A percentile compares a stretch with the other conserved stretches of the same genome.
Evolutionary conservation across 2,113 vertebrate species (phyloP).

Genomic region (Lagopus muta): DNA sequence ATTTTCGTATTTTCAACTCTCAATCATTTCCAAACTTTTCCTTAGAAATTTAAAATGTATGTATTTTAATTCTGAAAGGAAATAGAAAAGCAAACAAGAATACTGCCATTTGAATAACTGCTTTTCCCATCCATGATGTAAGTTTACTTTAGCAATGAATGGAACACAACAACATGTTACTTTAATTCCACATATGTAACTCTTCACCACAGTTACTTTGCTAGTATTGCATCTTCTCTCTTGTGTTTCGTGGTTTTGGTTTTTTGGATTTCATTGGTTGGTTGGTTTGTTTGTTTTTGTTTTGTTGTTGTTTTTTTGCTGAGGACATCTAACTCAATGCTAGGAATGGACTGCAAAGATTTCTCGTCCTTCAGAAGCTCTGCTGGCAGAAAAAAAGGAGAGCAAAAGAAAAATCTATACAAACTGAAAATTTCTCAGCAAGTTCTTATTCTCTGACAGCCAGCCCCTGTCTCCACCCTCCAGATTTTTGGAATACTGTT

Average conservation of each 20-base stretch:
- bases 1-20: not conserved
- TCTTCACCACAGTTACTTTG: not conserved
- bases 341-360: not conserved
- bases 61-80: not conserved
- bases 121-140: not conserved
- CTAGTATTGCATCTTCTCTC: not conserved
- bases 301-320: not conserved
- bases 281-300: not conserved
- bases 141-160: not conserved
- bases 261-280: not conserved
- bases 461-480: not conserved
- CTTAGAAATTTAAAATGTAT: not conserved
- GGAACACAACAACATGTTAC: not conserved
- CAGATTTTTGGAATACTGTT: not conserved
- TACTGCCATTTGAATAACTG: not conserved
- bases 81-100: not conserved
- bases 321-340: not conserved
- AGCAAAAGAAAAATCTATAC: not conserved
- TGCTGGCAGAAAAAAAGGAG: not conserved
- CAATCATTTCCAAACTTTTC: not conserved
- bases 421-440: not conserved
- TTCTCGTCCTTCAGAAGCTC: not conserved
- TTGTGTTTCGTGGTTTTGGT: not conserved
- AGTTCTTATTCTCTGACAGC: not conserved
- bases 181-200: not conserved